Base-by-base conservation (phyloP, 2,888 invertebrate species). In the Cryptus armator region DNA sequence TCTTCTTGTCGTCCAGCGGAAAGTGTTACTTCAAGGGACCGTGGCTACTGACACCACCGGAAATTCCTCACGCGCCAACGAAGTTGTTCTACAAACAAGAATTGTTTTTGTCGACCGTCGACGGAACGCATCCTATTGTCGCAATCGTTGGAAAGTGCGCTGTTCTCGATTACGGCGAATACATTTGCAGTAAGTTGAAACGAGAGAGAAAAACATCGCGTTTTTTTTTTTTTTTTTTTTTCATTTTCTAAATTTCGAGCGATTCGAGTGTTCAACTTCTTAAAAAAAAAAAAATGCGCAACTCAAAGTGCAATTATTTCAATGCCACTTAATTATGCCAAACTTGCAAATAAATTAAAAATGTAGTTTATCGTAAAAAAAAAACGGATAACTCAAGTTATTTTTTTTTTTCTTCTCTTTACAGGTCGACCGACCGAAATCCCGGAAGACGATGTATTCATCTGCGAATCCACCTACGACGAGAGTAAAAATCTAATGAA, bases 21-120 rank as follows among this genome's bases (percentile, higher is more conserved):
- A 97, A 97, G 92, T 97, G 97, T 76, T 98, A 97, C 93, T 98
- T 99, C 94, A 97, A 97, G 86, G 99, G 99, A 0, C 98, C 99
- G 0, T 98, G 98, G 97, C 96, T 99, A 88, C 96, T 99, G 77
- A 96, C 97, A 70, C 98, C 99, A 0, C 95, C 96, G 1, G 99
- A 99, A 94, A 97, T 99, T 14, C 96, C 97, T 12, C 97, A 97
- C 90, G 95, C 97, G 4, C 96, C 97, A 10, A 96, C 95, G 79
- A 96, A 96, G 94, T 95, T 97, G 70, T 99, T 98, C 94, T 99
- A 98, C 95, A 97, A 98, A 89, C 98, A 98, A 94, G 99, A 99
- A 94, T 96, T 99, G 83, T 96, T 99, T 90, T 95, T 98, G 48
- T 98, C 98, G 44, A 97, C 98, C 0, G 96, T 98, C 86, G 99